A percentile compares a stretch with the other conserved stretches of the same genome.
Conservation (phyloP, 2,113 vertebrate species). For the Tetrax tetrax region DNA sequence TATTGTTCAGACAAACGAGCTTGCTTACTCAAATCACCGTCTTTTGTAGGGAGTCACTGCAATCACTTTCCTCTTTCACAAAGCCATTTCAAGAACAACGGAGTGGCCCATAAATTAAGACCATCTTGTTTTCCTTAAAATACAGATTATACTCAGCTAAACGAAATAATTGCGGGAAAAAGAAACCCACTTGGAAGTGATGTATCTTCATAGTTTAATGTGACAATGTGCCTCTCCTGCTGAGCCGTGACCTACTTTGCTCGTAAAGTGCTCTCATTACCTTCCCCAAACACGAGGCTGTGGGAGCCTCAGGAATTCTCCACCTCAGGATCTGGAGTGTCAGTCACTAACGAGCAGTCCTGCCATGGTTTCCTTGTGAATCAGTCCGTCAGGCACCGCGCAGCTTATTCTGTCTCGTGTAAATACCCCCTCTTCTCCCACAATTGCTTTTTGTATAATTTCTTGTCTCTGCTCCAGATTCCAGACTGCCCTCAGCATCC, state of each 20-base stretch:
- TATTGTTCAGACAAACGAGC: conserved; percentile 25
- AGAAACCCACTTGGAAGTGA: neutral
- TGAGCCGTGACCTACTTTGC: conserved; percentile 29
- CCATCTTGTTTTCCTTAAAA: neutral
- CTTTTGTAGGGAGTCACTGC: neutral
- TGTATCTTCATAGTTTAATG: neutral
- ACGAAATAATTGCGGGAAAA: neutral
- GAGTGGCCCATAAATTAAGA: neutral
- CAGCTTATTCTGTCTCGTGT: neutral
- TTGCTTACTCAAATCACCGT: neutral
- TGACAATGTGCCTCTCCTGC: neutral
- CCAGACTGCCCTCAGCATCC: neutral
- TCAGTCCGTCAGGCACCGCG: neutral
- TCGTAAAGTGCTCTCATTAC: neutral
- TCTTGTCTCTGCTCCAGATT: neutral
- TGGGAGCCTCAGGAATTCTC: neutral
- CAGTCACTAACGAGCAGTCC: neutral
- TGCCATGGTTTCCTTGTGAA: neutral
- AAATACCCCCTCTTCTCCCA: neutral
- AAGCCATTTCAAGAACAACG: neutral
- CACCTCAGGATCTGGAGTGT: neutral
- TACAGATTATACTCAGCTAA: neutral
- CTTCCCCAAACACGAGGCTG: neutral
- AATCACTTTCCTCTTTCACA: neutral
- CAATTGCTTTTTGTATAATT: neutral